These are phyloP conservation scores for Orussus abietinus DNA, from an alignment of 1,140 invertebrate species.

Conservation along the genomic window DNA sequence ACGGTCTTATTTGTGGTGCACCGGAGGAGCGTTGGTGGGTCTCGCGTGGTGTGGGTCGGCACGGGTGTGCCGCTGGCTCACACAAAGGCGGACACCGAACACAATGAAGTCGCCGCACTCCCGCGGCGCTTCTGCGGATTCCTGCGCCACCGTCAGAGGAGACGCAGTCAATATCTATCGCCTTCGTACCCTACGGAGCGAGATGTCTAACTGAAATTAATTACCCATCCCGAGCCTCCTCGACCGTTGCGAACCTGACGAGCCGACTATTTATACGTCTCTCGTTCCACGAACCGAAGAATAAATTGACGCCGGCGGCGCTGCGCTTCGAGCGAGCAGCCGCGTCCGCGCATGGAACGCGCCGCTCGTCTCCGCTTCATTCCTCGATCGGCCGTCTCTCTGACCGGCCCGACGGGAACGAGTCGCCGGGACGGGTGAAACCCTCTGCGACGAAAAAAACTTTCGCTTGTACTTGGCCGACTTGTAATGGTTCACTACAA, in stretches of 20 bases:
- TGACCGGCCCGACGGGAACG: too few species aligned
- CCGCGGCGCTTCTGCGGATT: constrained; percentile 14
- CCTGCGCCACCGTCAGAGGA: constrained; percentile 17
- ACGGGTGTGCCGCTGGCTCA: too few species aligned
- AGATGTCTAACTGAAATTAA: constrained; percentile 30
- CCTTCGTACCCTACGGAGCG: constrained; percentile 17
- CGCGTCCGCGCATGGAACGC: constrained; percentile 3
- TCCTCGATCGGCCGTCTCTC: too few species aligned
- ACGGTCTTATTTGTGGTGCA: constrained; percentile 27
- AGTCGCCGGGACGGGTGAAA: too few species aligned
- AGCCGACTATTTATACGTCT: constrained; percentile 20
- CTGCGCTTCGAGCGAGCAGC: constrained; percentile 9
- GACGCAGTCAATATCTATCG: constrained; percentile 25
- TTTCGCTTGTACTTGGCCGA: too few species aligned
- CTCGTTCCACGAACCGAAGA: too few species aligned
- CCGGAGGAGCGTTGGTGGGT: constrained; percentile 5
- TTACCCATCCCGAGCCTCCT: constrained; percentile 23
- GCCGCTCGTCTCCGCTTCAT: constrained; percentile 8
- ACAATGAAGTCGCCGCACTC: constrained; percentile 15
- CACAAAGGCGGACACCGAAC: too few species aligned
- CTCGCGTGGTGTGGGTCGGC: constrained; percentile 11
- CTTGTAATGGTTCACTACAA: too few species aligned
- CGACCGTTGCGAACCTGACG: constrained; percentile 11
- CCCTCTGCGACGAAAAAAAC: too few species aligned
- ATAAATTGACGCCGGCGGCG: too few species aligned